Evolutionary conservation across 2,113 vertebrate species (phyloP).

Genomic region (Cheirogaleus medius): DNA sequence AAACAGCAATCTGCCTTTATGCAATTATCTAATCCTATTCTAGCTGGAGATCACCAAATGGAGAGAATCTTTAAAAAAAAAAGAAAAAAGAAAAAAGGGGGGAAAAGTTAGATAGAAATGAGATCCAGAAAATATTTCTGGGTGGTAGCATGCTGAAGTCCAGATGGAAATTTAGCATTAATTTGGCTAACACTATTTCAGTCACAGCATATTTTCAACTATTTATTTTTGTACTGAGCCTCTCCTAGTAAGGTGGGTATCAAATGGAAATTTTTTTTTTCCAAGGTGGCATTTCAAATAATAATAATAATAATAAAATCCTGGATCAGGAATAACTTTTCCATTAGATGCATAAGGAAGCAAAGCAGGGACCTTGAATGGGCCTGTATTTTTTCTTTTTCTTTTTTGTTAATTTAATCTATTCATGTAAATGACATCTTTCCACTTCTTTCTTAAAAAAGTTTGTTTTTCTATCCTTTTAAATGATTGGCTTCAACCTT

Average conservation of each 20-base stretch:
- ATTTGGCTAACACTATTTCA: slow-evolving; percentile 69
- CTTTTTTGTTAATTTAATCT: slow-evolving; percentile 72
- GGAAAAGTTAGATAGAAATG: not conserved
- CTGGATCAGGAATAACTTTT: slow-evolving; percentile 73
- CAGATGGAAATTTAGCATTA: slow-evolving; percentile 77
- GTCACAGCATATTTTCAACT: slow-evolving; percentile 74
- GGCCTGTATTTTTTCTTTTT: not conserved
- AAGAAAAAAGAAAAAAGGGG: not conserved
- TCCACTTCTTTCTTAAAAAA: slow-evolving; percentile 72
- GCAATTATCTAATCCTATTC: not conserved
- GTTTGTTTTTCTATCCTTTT: slow-evolving; percentile 75
- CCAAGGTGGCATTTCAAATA: slow-evolving; percentile 69
- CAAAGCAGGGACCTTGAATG: slow-evolving; percentile 38
- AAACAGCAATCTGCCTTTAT: not conserved
- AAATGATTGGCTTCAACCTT: slow-evolving; percentile 41
- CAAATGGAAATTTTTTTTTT: slow-evolving; percentile 72
- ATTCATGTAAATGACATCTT: slow-evolving; percentile 68
- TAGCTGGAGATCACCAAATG: not conserved
- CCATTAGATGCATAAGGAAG: slow-evolving; percentile 70
- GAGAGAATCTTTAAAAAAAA: not conserved
- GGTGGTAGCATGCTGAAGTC: not conserved
- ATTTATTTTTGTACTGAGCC: slow-evolving; percentile 67
- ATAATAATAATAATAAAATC: slow-evolving; percentile 75
- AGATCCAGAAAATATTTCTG: slow-evolving; percentile 54
- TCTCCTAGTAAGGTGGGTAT: slow-evolving; percentile 54